Base-by-base conservation (phyloP, 2,113 vertebrate genomes). In the Tinamus guttatus region DNA sequence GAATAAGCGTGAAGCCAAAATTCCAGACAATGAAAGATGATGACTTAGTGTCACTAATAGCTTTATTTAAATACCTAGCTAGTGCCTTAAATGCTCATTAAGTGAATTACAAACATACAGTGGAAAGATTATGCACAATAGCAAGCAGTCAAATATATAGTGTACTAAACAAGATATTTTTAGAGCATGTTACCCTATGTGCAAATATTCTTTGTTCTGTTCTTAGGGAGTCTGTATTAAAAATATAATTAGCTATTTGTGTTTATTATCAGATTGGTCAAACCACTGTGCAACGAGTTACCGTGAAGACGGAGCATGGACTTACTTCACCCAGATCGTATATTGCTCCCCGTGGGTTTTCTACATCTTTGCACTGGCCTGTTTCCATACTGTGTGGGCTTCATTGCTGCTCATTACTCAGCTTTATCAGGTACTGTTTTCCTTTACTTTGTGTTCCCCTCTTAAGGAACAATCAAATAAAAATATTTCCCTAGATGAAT, bases 261-360 rank as follows among this genome's bases (percentile, higher is more conserved):
- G 25, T 8, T 3, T 85, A 87, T 93, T 90, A 52, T 51, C 97
- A 99, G 99, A 99, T 97, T 99, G 99, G 99, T 98, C 98, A 11
- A 96, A 82, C 65, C 98, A 98, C 88, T 99, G 99, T 20, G 11
- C 73, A 18, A 96, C 98, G 45, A 98, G 92, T 4, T 98, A 98
- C 22, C 74, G 79, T 45, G 96, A 98, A 83, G 98, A 98, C 71
- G 98, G 99, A 56, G 60, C 95, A 0, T 99, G 99, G 99, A 98
- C 62, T 0, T 98, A 95, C 59, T 73, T 98, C 80, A 98, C 96
- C 1, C 97, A 97, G 86, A 97, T 98, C 45, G 90, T 98, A 8
- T 70, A 92, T 88, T 99, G 99, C 59, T 99, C 99, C 28, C 98
- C 99, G 5, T 99, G 99, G 99, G 90, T 99, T 89, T 97, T 98